Conservation (phyloP, 1,140 invertebrate genomes). For the Anastrepha obliqua region DNA sequence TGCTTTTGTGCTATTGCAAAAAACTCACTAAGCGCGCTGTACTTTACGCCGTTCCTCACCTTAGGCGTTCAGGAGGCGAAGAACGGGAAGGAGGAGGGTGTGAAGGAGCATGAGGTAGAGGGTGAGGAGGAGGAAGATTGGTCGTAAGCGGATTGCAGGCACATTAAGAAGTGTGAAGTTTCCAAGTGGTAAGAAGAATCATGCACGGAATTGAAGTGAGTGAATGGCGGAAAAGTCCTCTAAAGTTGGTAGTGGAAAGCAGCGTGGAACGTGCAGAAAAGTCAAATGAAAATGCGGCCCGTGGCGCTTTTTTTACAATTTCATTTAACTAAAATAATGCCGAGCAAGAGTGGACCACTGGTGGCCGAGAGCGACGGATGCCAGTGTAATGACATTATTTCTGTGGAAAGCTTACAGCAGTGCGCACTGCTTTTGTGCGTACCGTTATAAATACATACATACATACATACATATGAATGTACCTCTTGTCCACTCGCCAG, state of each 20-base stretch:
- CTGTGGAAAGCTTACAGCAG: background rate
- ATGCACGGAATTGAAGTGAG: background rate
- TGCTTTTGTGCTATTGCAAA: background rate
- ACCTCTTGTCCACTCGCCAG: too few relatives aligned
- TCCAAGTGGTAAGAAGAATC: background rate
- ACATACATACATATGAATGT: too few relatives aligned
- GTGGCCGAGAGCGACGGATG: background rate
- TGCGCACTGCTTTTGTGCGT: background rate
- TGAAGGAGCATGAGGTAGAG: too few relatives aligned
- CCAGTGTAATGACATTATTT: background rate
- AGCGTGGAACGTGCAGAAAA: background rate
- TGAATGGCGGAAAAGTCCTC: background rate
- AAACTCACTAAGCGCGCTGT: too few relatives aligned
- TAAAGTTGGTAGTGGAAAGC: background rate
- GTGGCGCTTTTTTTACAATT: background rate
- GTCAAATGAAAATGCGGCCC: background rate
- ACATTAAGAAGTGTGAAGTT: background rate
- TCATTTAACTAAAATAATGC: background rate
- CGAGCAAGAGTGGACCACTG: background rate
- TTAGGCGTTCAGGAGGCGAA: too few relatives aligned
- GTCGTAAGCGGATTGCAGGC: background rate
- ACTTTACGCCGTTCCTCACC: too few relatives aligned
- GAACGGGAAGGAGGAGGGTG: too few relatives aligned
- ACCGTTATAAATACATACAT: background rate
- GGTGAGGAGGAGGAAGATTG: background rate